These are phyloP conservation scores for Malurus cyaneus DNA, from an alignment of 2,113 vertebrate genomes.

Conservation along the genomic window DNA sequence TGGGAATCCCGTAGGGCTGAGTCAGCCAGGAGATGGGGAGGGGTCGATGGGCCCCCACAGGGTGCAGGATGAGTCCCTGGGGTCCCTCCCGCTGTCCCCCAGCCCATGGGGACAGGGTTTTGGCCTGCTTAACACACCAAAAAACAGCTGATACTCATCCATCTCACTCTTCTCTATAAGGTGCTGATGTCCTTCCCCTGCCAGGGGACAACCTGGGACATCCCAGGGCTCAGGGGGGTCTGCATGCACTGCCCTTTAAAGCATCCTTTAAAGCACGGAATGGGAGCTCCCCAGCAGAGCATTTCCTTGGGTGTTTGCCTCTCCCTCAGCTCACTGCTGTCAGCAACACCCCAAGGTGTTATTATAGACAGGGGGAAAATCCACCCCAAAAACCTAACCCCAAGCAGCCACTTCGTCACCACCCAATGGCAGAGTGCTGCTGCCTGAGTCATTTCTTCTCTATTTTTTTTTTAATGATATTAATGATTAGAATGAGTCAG, in stretches of 20 bases:
- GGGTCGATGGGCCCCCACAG: background rate
- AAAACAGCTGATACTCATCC: background rate
- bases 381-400: slow-evolving; percentile 8
- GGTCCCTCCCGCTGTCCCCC: background rate
- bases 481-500: slow-evolving; percentile 38
- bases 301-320: background rate
- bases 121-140: background rate
- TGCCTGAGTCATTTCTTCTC: background rate
- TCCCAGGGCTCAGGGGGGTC: background rate
- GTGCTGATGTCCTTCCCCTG: background rate
- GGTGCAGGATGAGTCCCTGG: background rate
- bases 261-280: accelerated
- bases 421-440: background rate
- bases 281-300: background rate
- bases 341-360: background rate
- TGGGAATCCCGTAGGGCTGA: slow-evolving; percentile 46
- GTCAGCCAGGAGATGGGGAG: slow-evolving; percentile 6
- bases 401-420: background rate
- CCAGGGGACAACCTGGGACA: background rate
- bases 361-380: background rate
- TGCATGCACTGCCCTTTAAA: background rate
- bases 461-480: background rate
- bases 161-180: background rate
- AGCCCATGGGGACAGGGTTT: background rate
- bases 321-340: background rate